Evolutionary conservation across 2,797 vertebrate species (phyloP).

Genomic region (Hemibagrus guttatus): DNA sequence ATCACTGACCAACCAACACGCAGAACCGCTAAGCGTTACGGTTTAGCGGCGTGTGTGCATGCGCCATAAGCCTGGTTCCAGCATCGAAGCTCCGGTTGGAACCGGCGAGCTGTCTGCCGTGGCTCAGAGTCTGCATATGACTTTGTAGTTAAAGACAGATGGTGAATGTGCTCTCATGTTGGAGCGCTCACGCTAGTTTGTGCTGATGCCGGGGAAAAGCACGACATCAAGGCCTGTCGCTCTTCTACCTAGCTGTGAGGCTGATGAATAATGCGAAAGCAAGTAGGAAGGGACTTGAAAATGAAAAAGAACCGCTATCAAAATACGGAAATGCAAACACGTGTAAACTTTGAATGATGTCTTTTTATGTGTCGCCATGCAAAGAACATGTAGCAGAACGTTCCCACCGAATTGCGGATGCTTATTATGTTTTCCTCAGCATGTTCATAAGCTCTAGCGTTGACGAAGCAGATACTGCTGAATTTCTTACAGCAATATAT

Average conservation of each 20-base stretch:
- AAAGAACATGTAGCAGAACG: not conserved
- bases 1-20: constrained; percentile 56
- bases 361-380: not conserved
- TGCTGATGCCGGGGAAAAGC: constrained; percentile 62
- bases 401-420: not conserved
- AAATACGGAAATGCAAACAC: constrained; percentile 12
- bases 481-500: not conserved
- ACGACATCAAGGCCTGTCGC: constrained; percentile 56
- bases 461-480: not conserved
- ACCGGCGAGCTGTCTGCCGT: constrained; percentile 49
- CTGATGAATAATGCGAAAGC: constrained; percentile 59
- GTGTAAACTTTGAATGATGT: not conserved
- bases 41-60: constrained; percentile 17
- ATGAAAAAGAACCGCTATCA: constrained; percentile 42
- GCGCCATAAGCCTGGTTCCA: constrained; percentile 24
- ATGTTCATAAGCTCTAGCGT: not conserved
- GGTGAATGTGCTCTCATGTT: constrained; percentile 57
- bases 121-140: constrained; percentile 56
- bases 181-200: constrained; percentile 50
- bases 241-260: constrained; percentile 52
- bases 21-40: constrained; percentile 34
- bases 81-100: constrained; percentile 32
- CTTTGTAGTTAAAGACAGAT: constrained; percentile 64
- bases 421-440: not conserved
- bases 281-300: constrained; percentile 49